Conservation (phyloP, 2,113 vertebrate species). For the Cranoglanis bouderius region DNA sequence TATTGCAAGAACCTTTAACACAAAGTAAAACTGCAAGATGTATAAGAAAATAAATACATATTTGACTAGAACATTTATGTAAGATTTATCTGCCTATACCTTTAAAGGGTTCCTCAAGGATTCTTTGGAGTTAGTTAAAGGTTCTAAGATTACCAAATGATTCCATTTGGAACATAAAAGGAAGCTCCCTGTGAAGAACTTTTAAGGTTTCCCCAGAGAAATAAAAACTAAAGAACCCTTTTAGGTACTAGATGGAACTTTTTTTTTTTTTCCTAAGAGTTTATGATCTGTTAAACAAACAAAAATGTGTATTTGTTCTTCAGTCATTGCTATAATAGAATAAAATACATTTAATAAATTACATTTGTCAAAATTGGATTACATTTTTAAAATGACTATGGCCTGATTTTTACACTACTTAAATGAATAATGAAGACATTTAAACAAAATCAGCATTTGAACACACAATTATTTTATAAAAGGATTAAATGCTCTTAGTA, state of each 20-base stretch:
- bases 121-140: neutral
- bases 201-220: neutral
- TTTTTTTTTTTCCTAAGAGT: neutral
- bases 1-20: neutral
- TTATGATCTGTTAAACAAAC: neutral
- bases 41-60: constrained; percentile 3
- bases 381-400: neutral
- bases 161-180: neutral
- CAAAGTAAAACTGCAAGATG: neutral
- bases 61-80: neutral
- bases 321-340: neutral
- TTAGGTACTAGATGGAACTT: neutral
- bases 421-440: constrained; percentile 44
- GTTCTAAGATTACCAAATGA: neutral
- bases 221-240: neutral
- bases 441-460: constrained; percentile 9
- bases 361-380: neutral
- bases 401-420: constrained; percentile 20
- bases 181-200: neutral
- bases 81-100: neutral
- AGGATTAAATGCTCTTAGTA: constrained; percentile 2
- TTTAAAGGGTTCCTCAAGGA: neutral
- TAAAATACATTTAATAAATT: neutral
- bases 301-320: neutral
- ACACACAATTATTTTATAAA: constrained; percentile 15